Evolutionary conservation across 2,888 invertebrate species (phyloP).

Genomic region (Trypoxylon attenuatum): DNA sequence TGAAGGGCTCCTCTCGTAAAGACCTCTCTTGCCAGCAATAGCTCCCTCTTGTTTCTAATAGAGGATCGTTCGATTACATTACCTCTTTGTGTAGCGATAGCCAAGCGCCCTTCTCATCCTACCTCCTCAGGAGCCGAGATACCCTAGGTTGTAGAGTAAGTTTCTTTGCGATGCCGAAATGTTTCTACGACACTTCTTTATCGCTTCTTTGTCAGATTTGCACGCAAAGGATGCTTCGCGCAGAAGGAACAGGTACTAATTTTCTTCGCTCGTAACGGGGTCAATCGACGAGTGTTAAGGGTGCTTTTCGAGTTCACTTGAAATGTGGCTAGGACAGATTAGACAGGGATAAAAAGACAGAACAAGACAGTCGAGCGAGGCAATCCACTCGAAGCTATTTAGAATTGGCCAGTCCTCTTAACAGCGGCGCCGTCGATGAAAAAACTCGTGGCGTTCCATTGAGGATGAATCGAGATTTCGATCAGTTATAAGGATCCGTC

Average conservation of each 20-base stretch:
- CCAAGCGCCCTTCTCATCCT: too few species aligned
- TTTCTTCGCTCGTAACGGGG: slow-evolving; percentile 1
- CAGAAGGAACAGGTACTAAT: slow-evolving; percentile 22
- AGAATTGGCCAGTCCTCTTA: slow-evolving; percentile 21
- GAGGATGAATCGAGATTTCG: slow-evolving; percentile 62
- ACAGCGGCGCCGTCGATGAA: slow-evolving; percentile 21
- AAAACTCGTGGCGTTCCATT: slow-evolving; percentile 12
- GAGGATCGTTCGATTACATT: slow-evolving; percentile 1
- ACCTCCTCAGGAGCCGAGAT: too few species aligned
- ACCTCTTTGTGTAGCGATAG: not conserved
- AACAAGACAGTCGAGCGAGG: too few species aligned
- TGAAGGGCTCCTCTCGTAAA: slow-evolving; percentile 8
- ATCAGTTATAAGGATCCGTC: slow-evolving; percentile 69
- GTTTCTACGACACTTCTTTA: too few species aligned
- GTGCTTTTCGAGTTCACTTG: slow-evolving; percentile 14
- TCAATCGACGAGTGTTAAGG: slow-evolving; percentile 34
- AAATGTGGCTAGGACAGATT: slow-evolving; percentile 41
- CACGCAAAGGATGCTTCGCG: slow-evolving; percentile 12
- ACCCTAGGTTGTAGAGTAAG: too few species aligned
- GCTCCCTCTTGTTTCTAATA: slow-evolving; percentile 1
- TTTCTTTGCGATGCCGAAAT: too few species aligned
- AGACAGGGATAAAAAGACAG: slow-evolving; percentile 9
- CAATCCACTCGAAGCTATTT: slow-evolving; percentile 51
- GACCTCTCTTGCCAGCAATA: not conserved
- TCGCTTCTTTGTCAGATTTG: too few species aligned